phyloP scores from a whole-genome alignment of 1,140 invertebrate species.

The Cylas formicarius region DNA sequence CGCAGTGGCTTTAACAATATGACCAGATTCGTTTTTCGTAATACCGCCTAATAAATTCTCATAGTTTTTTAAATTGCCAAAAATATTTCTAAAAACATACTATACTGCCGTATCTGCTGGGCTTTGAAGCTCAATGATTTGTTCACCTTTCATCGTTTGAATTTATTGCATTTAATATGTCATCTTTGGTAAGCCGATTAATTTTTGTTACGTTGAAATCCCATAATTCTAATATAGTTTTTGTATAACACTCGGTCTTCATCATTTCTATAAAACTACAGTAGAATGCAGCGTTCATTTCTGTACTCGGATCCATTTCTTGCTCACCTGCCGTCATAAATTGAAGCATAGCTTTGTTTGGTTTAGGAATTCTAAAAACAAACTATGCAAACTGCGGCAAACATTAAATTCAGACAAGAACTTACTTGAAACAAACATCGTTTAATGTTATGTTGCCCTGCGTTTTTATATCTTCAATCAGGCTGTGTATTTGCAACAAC shows the following conservation, averaged over 20 bases:
- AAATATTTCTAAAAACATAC: conserved; percentile 49
- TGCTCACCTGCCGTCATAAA: conserved; percentile 19
- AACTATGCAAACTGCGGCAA: conserved; percentile 5
- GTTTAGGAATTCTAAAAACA: conserved; percentile 40
- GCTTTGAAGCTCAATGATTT: not conserved
- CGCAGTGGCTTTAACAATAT: conserved; percentile 56
- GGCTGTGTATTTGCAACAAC: conserved; percentile 30
- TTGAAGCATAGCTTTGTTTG: conserved; percentile 31
- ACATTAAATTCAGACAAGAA: too few species aligned
- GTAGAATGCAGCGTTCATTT: conserved; percentile 25
- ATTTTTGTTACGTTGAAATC: conserved; percentile 52
- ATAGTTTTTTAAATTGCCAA: conserved; percentile 59
- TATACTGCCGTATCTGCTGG: not conserved
- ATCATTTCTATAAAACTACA: conserved; percentile 32
- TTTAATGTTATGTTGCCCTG: conserved; percentile 44
- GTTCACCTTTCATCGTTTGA: conserved; percentile 43
- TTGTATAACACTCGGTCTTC: conserved; percentile 51
- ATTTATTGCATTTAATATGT: conserved; percentile 58
- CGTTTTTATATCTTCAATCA: conserved; percentile 24
- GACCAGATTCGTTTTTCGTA: conserved; percentile 49
- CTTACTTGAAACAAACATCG: conserved; percentile 61
- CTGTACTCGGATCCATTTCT: conserved; percentile 24
- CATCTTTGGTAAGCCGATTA: conserved; percentile 48
- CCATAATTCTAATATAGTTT: conserved; percentile 67
- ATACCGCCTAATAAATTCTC: conserved; percentile 57